Conservation (phyloP, 2,113 vertebrate species). For the Cathartes aura region DNA sequence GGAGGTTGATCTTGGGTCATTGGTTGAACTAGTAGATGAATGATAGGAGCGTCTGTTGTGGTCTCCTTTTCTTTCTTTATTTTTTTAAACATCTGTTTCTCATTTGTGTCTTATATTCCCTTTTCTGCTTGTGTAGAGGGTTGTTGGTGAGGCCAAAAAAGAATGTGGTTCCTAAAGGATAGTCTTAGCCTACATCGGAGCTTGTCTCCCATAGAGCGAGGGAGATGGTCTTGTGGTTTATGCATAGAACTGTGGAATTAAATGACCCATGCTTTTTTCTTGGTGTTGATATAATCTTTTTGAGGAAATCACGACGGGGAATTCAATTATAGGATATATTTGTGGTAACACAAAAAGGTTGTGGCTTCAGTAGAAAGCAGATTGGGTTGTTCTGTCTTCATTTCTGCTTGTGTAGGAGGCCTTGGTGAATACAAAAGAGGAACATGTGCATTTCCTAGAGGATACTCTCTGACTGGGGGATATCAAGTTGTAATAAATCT, state of each 20-base stretch:
- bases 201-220: background rate
- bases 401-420: background rate
- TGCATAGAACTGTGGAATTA: background rate
- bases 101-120: background rate
- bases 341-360: background rate
- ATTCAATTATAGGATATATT: background rate
- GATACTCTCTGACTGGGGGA: background rate
- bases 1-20: slow-evolving; percentile 54
- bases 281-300: background rate
- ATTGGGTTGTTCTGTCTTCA: background rate
- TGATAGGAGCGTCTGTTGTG: background rate
- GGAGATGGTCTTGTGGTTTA: background rate
- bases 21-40: background rate
- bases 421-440: background rate
- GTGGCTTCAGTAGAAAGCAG: background rate
- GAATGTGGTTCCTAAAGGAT: background rate
- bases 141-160: background rate
- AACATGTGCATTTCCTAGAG: background rate
- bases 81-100: background rate
- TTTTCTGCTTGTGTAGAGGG: background rate
- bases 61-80: background rate
- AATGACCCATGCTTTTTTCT: background rate
- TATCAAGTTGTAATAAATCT: slow-evolving; percentile 8
- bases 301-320: fast-evolving
- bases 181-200: background rate